Evolutionary conservation across 2,113 vertebrate genomes (phyloP).

Genomic region (Clarias batrachus): DNA sequence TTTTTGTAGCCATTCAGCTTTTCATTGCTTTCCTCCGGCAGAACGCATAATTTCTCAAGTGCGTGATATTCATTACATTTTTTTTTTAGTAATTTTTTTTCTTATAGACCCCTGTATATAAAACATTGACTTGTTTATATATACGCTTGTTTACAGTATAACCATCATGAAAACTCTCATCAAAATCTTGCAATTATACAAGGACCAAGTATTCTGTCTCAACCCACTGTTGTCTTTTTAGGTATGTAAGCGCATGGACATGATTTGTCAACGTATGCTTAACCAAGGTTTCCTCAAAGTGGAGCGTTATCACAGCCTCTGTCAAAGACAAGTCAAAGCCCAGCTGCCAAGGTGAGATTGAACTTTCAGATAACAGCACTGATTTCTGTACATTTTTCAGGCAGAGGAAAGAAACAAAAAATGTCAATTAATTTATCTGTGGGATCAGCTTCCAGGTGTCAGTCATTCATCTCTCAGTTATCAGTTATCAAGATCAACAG

Average conservation of each 20-base stretch:
- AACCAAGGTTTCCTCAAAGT: constrained; percentile 98
- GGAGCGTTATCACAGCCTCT: constrained; percentile 95
- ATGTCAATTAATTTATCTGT: not conserved
- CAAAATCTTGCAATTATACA: not conserved
- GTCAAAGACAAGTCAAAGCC: constrained; percentile 98
- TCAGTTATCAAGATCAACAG: no score
- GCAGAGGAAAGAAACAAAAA: not conserved
- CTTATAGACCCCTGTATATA: no score
- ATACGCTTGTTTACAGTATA: not conserved
- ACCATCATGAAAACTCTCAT: not conserved
- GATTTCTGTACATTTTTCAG: not conserved
- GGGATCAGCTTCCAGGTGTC: not conserved
- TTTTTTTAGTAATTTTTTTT: no score
- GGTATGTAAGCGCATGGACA: constrained; percentile 98
- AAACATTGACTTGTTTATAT: no score
- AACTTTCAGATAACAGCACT: not conserved
- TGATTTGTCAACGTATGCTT: constrained; percentile 93
- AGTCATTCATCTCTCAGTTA: not conserved
- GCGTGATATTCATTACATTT: not conserved
- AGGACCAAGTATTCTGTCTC: not conserved
- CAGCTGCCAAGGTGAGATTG: constrained; percentile 89
- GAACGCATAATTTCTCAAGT: not conserved
- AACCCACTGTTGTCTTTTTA: constrained; percentile 56
- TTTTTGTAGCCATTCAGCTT: not conserved
- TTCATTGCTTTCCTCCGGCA: not conserved